Evolutionary conservation across 2,113 vertebrate species (phyloP), one percentile per base, ranked within the genome.

Genomic region (Zosterops borbonicus): DNA sequence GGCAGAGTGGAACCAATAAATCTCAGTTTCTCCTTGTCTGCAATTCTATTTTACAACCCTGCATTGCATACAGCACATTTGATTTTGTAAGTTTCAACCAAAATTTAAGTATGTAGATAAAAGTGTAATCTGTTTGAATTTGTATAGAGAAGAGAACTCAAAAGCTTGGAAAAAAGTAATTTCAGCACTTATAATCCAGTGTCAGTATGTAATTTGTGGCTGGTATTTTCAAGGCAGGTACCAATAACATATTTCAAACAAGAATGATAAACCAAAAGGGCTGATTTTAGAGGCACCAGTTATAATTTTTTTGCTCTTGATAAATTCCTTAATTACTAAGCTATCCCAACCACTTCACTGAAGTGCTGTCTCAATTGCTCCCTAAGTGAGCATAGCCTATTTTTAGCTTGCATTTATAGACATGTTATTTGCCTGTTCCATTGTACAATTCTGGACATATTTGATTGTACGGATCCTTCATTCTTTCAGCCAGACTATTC

Each of bases 361-460:
- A 93, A 95, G 47, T 56, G 70, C 53, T 92, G 67, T 88, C 91
- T 93, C 86, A 92, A 76, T 35, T 92, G 58, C 49, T 83, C 84
- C 52, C 17, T 79, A 79, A 75, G 23, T 9, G 70, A 82, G 39
- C 12, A 68, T 9, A 90, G 44, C 9, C 52, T 71, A 79, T 90
- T 92, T 90, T 90, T 52, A 71, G 71, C 47, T 63, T 75, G 28
- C 42, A n/a, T 69, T 91, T 55, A 78, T 5, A 62, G 69, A 89
- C 5, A 33, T 25, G 14, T 55, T 68, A 67, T 63, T 93, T 67
- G 25, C 20, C 47, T 84, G 47, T 47, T 79, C 52, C 35, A 85
- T 9, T 68, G 52, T 59, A 35, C 21, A 71, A 31, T 23, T 70
- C 41, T 56, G 81, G 74, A 21, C 33, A 39, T 21, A 58, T 3